Base-by-base conservation (phyloP, 2,888 invertebrate species). In the Flabesymbios commensalis region DNA sequence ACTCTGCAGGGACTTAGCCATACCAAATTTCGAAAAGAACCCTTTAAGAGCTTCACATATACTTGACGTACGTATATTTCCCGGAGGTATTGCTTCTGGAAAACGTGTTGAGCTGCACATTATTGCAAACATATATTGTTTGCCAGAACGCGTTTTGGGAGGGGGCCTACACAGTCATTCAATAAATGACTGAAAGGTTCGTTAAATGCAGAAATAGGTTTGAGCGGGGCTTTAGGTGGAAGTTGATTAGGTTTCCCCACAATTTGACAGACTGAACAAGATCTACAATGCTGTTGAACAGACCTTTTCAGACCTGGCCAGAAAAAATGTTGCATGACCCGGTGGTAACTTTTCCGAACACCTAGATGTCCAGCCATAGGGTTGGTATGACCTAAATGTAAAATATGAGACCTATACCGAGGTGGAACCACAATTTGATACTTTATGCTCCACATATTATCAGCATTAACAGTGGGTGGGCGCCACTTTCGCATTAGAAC, bases 11-110 rank as follows among this genome's bases (percentile, higher is more conserved):
- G n/a, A 19, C 32, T 7, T 57, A 22, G 57, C 19, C 57, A 33
- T 31, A n/a, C n/a, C 61, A 57, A 7, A 61, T 14, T 31, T 43
- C n/a, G 14, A 19, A 24, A 45, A 45, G 22, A 45, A 45, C 45
- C 7, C 7, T 7, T 10, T 45, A 7, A 45, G 22, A 19, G 45
- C 45, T 24, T 22, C 7, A 7, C n/a, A 7, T 14, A 45, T 22
- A 22, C n/a, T 19, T 19, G 5, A 14, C 14, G 61, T 43, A 22
- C 7, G 49, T 3, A 57, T 61, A 3, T 31, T 39, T 19, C 45
- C 41, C n/a, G 57, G 47, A 1, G 61, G 61, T 3, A 57, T 57
- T 26, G 57, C 57, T 29, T 48, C 57, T 7, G 61, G 57, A 39
- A 57, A 61, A 32, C 61, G 36, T 14, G 57, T 57, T 2, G 57